Conservation (phyloP, 2,113 vertebrate species). For the Okapia johnstoni region DNA sequence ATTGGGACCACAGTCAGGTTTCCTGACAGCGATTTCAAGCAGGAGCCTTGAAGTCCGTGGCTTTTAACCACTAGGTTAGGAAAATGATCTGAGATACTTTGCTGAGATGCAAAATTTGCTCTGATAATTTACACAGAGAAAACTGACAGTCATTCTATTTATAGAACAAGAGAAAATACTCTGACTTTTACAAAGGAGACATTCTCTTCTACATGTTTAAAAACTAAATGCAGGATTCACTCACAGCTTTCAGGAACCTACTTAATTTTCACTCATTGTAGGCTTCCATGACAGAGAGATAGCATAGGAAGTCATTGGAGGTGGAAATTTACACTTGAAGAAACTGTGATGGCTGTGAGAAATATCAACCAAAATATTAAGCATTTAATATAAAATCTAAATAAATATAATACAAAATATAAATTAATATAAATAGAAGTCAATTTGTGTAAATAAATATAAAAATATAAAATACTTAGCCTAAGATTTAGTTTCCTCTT, state of each 20-base stretch:
- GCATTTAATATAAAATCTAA: background rate
- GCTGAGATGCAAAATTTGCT: background rate
- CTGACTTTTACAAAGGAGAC: background rate
- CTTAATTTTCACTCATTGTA: background rate
- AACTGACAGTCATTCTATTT: background rate
- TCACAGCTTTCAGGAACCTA: background rate
- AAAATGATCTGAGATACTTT: background rate
- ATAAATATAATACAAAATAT: background rate
- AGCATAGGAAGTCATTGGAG: background rate
- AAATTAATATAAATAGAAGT: background rate
- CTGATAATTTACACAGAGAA: background rate
- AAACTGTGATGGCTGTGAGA: background rate
- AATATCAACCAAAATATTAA: background rate
- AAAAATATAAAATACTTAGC: background rate
- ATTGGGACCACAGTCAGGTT: background rate
- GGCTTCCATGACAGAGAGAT: background rate
- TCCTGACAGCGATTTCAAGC: background rate
- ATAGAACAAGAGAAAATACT: background rate
- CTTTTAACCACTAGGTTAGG: background rate
- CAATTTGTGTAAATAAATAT: background rate
- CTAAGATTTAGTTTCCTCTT: background rate
- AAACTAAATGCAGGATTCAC: background rate
- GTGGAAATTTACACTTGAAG: background rate
- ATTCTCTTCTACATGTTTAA: background rate
- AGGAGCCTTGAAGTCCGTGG: background rate